A percentile compares a stretch with the other conserved stretches of the same genome.
phyloP scores from a whole-genome alignment of 2,888 invertebrate species.

The Rhagophthalmus giganteus region DNA sequence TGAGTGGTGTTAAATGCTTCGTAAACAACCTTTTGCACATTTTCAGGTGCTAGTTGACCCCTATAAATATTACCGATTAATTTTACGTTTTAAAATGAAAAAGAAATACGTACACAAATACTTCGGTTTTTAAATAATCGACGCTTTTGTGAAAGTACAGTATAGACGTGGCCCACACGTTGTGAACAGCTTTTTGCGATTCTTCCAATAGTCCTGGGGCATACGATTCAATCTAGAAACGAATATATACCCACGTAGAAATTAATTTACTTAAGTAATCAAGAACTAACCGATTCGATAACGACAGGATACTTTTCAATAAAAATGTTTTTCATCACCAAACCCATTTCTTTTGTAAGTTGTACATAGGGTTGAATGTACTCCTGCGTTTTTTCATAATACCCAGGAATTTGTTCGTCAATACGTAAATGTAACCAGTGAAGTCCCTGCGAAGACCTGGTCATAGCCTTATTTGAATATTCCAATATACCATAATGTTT shows the following conservation, averaged over 20 bases:
- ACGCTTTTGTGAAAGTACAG: slow-evolving; percentile 60
- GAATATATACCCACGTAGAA: too few species aligned
- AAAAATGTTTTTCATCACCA: slow-evolving; percentile 58
- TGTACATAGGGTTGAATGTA: slow-evolving; percentile 65
- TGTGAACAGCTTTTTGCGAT: slow-evolving; percentile 57
- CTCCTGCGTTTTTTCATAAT: slow-evolving; percentile 62
- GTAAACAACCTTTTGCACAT: slow-evolving; percentile 68
- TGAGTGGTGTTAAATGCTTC: slow-evolving; percentile 70
- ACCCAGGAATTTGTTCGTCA: slow-evolving; percentile 70
- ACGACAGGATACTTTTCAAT: slow-evolving; percentile 56
- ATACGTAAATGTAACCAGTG: slow-evolving; percentile 68
- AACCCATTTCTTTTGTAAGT: slow-evolving; percentile 62
- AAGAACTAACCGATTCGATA: slow-evolving; percentile 58
- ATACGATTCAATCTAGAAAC: slow-evolving; percentile 69
- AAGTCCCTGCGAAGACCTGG: slow-evolving; percentile 62
- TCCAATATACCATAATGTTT: slow-evolving; percentile 67
- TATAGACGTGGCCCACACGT: slow-evolving; percentile 57
- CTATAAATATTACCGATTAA: slow-evolving; percentile 56
- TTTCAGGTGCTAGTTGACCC: slow-evolving; percentile 77
- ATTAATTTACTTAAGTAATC: too few species aligned
- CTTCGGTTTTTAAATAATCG: slow-evolving; percentile 71
- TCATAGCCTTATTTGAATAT: slow-evolving; percentile 66
- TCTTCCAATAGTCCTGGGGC: slow-evolving; percentile 71
- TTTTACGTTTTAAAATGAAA: neutral
- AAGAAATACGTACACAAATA: slow-evolving; percentile 72